Conservation (phyloP, 2,888 invertebrate species). For the Pinctada fucata region DNA sequence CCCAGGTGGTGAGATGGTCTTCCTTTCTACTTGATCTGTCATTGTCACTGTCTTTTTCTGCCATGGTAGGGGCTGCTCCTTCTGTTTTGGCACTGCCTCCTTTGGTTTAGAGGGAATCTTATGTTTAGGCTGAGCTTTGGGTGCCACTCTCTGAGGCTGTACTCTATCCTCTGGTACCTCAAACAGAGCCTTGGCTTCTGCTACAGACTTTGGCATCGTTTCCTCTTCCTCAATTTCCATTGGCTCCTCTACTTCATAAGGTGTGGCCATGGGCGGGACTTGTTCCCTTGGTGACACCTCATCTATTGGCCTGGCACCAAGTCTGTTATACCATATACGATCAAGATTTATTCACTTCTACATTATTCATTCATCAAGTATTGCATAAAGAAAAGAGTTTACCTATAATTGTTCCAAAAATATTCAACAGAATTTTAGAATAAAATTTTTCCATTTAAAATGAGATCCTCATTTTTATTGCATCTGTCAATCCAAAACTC, state of each 20-base stretch:
- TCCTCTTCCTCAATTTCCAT: constrained; percentile 59
- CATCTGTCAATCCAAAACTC: too few species aligned
- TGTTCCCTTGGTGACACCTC: constrained; percentile 23
- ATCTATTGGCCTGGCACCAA: constrained; percentile 29
- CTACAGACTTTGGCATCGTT: constrained; percentile 56
- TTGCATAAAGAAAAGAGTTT: background rate
- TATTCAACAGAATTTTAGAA: too few species aligned
- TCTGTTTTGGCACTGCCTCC: constrained; percentile 22
- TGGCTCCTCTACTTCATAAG: constrained; percentile 31
- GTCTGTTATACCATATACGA: constrained; percentile 11
- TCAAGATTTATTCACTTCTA: background rate
- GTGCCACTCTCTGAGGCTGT: constrained; percentile 40
- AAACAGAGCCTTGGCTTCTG: constrained; percentile 63
- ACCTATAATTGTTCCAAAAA: too few species aligned
- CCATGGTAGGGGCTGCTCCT: constrained; percentile 9
- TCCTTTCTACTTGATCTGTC: constrained; percentile 13
- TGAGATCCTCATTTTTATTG: too few species aligned
- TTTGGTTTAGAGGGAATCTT: constrained; percentile 38
- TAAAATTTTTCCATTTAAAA: too few species aligned
- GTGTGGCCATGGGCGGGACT: constrained; percentile 14
- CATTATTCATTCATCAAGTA: background rate
- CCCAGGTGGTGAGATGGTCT: constrained; percentile 30
- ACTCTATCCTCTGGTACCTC: constrained; percentile 45
- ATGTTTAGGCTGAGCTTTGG: constrained; percentile 48
- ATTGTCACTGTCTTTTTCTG: constrained; percentile 2